Conservation (phyloP, 2,113 vertebrate genomes). For the Mola mola region DNA sequence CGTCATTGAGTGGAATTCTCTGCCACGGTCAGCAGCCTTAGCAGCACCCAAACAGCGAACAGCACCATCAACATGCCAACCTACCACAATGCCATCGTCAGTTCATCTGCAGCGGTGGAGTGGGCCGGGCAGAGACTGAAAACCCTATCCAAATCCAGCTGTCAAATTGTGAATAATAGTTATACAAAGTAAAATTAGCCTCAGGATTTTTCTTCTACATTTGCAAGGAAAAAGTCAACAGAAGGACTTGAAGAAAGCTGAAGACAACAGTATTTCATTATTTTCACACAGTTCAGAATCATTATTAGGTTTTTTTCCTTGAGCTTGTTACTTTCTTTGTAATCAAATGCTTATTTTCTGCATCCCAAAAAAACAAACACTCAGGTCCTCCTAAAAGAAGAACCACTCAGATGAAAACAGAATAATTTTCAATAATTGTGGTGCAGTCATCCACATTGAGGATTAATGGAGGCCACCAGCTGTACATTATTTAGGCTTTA, state of each 20-base stretch:
- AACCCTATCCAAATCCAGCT: background rate
- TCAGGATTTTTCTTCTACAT: background rate
- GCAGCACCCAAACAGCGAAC: slow-evolving; percentile 4
- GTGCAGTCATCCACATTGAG: background rate
- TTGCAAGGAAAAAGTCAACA: background rate
- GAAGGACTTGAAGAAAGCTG: background rate
- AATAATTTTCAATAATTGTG: background rate
- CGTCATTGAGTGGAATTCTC: slow-evolving; percentile 28
- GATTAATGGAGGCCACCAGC: slow-evolving; percentile 6
- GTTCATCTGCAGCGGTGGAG: slow-evolving; percentile 27
- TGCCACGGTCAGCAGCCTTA: slow-evolving; percentile 1
- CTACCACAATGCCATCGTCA: slow-evolving; percentile 1
- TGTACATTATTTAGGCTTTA: slow-evolving; percentile 40
- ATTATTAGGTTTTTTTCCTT: no score
- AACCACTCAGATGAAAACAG: no score
- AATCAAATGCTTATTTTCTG: no score
- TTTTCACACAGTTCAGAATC: no score
- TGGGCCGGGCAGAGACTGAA: background rate
- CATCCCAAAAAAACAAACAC: no score
- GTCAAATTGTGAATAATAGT: no score
- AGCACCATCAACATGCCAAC: slow-evolving; percentile 17
- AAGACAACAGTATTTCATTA: no score
- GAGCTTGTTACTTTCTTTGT: no score
- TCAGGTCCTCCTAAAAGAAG: no score
- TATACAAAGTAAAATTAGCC: no score